A percentile compares a stretch with the other conserved stretches of the same genome.
Evolutionary conservation across 2,888 invertebrate species (phyloP).

Genomic region (Mythimna vitellina): DNA sequence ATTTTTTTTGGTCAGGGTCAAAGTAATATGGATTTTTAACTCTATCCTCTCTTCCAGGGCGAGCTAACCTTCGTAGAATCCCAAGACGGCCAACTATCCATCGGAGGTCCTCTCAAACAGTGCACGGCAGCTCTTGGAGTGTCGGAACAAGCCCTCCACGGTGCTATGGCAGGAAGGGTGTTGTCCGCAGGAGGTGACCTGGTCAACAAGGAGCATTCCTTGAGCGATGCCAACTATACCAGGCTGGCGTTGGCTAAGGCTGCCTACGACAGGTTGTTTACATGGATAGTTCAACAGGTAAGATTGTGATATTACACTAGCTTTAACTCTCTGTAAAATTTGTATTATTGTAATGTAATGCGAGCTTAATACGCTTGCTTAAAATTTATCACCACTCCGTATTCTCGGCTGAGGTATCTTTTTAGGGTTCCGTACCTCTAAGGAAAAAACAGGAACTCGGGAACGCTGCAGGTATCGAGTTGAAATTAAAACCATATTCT

Average conservation of each 20-base stretch:
- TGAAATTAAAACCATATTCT: too few relatives aligned
- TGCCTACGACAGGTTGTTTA: constrained; percentile 98
- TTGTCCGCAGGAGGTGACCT: constrained; percentile 96
- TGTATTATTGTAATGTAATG: too few relatives aligned
- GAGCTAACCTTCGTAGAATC: constrained; percentile 91
- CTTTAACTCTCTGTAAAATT: too few relatives aligned
- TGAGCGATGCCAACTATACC: constrained; percentile 96
- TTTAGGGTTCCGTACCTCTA: too few relatives aligned
- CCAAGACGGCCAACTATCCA: constrained; percentile 91
- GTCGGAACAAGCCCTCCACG: constrained; percentile 92
- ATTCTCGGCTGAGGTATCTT: too few relatives aligned
- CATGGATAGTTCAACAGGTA: constrained; percentile 96
- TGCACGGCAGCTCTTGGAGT: constrained; percentile 91
- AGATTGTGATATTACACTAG: not conserved
- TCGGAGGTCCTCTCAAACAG: constrained; percentile 83
- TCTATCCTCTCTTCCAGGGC: constrained; percentile 79
- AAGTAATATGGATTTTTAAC: too few relatives aligned
- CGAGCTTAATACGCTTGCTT: too few relatives aligned
- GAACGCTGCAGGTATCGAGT: too few relatives aligned
- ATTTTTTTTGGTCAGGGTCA: too few relatives aligned
- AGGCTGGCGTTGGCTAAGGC: constrained; percentile 98
- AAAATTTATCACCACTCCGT: too few relatives aligned
- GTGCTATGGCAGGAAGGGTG: constrained; percentile 95
- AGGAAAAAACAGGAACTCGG: too few relatives aligned
- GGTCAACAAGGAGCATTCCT: constrained; percentile 95